A percentile compares a stretch with the other conserved stretches of the same genome.
Evolutionary conservation across 2,888 invertebrate species (phyloP).

Genomic region (Oscheius sp.): DNA sequence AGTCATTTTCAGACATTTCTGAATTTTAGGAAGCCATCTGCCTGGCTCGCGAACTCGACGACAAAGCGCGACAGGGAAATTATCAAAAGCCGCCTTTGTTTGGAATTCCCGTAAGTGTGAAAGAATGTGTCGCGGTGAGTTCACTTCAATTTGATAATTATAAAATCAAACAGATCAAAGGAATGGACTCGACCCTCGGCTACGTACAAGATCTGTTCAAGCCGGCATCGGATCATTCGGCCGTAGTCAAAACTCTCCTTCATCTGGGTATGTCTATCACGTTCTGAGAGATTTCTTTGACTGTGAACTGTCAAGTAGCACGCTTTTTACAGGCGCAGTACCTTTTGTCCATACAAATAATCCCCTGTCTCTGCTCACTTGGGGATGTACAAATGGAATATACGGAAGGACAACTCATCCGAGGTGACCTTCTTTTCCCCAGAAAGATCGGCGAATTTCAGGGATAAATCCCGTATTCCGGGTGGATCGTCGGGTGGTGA

Average conservation of each 20-base stretch:
- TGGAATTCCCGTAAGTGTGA: conserved; percentile 68
- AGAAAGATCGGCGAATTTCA: not conserved
- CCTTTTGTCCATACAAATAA: conserved; percentile 76
- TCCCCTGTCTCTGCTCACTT: conserved; percentile 72
- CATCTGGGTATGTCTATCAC: conserved; percentile 65
- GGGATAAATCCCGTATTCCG: conserved; percentile 55
- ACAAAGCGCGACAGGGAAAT: not conserved
- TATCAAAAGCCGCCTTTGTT: conserved; percentile 56
- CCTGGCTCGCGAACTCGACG: conserved; percentile 18
- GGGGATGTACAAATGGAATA: conserved; percentile 73
- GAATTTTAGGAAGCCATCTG: conserved; percentile 17
- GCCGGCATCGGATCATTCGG: conserved; percentile 53
- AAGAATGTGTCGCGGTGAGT: conserved; percentile 59
- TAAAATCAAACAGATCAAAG: conserved; percentile 50
- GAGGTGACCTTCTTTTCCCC: not conserved
- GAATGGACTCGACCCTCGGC: conserved; percentile 70
- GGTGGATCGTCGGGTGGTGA: conserved; percentile 77
- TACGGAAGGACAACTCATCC: conserved; percentile 67
- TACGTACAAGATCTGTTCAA: conserved; percentile 67
- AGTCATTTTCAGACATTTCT: too few species aligned
- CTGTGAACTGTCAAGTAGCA: too few species aligned
- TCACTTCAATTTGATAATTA: not conserved
- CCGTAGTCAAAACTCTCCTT: conserved; percentile 49
- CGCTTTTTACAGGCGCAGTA: conserved; percentile 67
- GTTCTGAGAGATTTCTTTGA: too few species aligned